Conservation (phyloP, 1,140 invertebrate species). For the Drosophila littoralis region DNA sequence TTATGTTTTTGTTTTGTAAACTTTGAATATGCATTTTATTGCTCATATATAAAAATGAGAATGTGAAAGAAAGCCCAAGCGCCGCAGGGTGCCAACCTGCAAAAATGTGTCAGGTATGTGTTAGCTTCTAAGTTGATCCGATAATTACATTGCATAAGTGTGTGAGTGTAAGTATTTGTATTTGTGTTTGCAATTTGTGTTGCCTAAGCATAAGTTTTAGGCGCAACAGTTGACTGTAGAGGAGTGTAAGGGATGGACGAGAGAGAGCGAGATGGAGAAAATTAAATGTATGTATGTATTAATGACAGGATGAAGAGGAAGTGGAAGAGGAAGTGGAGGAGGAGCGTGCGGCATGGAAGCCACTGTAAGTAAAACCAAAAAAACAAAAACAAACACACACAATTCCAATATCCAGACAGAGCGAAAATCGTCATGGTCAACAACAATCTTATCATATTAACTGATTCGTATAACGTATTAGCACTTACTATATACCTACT, state of each 20-base stretch:
- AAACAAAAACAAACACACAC: slow-evolving; percentile 28
- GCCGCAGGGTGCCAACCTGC: slow-evolving; percentile 47
- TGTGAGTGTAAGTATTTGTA: slow-evolving; percentile 58
- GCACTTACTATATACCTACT: slow-evolving; percentile 66
- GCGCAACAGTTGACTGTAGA: slow-evolving; percentile 63
- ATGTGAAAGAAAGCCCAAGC: slow-evolving; percentile 47
- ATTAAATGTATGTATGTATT: slow-evolving; percentile 26
- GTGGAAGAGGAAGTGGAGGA: not conserved
- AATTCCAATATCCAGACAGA: slow-evolving; percentile 49
- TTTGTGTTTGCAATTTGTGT: slow-evolving; percentile 28
- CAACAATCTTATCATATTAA: slow-evolving; percentile 63
- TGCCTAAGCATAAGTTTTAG: slow-evolving; percentile 65
- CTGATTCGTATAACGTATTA: slow-evolving; percentile 57
- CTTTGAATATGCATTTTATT: slow-evolving; percentile 65
- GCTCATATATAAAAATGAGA: slow-evolving; percentile 48
- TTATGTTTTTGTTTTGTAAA: slow-evolving; percentile 62
- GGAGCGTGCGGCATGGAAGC: slow-evolving; percentile 76
- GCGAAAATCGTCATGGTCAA: slow-evolving; percentile 47
- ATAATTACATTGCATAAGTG: slow-evolving; percentile 66
- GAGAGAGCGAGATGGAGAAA: slow-evolving; percentile 25
- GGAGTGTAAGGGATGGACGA: slow-evolving; percentile 21
- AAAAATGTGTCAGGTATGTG: slow-evolving; percentile 61
- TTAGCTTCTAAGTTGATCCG: slow-evolving; percentile 68
- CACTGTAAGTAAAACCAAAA: slow-evolving; percentile 71
- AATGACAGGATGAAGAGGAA: slow-evolving; percentile 5